Conservation (phyloP, 1,140 invertebrate species). For the Protaetia brevitarsis region DNA sequence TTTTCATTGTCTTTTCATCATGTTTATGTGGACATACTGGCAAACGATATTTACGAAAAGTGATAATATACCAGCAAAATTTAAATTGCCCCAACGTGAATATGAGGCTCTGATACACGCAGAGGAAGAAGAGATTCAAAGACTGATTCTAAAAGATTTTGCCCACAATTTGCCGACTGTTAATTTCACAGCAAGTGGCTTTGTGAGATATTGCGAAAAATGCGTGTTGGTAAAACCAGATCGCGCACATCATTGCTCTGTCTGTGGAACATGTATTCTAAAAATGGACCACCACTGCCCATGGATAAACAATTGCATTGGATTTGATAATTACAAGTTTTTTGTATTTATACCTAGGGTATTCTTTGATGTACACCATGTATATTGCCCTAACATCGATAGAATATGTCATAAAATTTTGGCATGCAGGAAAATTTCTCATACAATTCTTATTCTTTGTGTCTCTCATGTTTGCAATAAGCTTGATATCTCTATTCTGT, state of each 20-base stretch:
- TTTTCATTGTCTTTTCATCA: conserved; percentile 81
- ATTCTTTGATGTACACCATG: conserved; percentile 89
- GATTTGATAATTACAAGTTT: conserved; percentile 97
- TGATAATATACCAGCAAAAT: conserved; percentile 69
- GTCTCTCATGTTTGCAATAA: conserved; percentile 94
- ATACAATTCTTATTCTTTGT: conserved; percentile 97
- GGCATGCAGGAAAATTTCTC: conserved; percentile 91
- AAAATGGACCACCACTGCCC: conserved; percentile 99
- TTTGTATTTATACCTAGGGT: conserved; percentile 95
- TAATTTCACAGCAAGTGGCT: conserved; percentile 67
- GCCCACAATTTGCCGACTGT: conserved; percentile 77
- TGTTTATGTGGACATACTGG: conserved; percentile 94
- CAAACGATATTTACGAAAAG: conserved; percentile 88
- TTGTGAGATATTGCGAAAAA: conserved; percentile 89
- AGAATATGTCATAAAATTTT: conserved; percentile 92
- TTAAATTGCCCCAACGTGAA: conserved; percentile 59
- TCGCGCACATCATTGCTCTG: conserved; percentile 93
- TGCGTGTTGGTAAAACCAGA: conserved; percentile 94
- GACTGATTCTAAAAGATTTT: conserved; percentile 76
- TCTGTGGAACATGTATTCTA: conserved; percentile 87
- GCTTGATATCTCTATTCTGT: conserved; percentile 87
- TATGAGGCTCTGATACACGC: conserved; percentile 72
- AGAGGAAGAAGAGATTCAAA: conserved; percentile 70
- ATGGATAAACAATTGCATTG: conserved; percentile 99
- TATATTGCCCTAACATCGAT: conserved; percentile 85